Base-by-base conservation (phyloP, 2,797 vertebrate genomes). In the Protonibea diacanthus region DNA sequence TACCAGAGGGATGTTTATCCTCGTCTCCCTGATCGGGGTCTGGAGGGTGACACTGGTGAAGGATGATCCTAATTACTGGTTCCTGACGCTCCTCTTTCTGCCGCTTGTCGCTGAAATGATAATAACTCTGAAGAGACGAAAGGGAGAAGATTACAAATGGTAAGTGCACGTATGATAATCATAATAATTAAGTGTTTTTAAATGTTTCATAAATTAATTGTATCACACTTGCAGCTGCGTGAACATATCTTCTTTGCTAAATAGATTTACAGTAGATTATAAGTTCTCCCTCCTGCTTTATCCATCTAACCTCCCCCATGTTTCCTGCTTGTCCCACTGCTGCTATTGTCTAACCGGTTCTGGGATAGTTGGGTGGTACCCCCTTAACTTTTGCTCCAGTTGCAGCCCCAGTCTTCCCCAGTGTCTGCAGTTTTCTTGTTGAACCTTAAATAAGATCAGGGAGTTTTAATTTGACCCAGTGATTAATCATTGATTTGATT, bases 71-170 rank as follows among this genome's bases (percentile, higher is more conserved):
- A 79, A 40, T 10, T 99, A 95, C 92, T 99, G 97, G 97, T 79
- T 96, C 68, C 94, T 99, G 11, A 95, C 96, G 2, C 62, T 97
- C 58, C 95, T 98, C 69, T 96, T 96, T 68, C 86, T 98, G 29
- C 94, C 96, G 68, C 95, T 97, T 1, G 83, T 96, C 62, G 84
- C 95, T 89, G 98, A 99, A 89, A 96, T 97, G 69, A 94, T 95
- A 63, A 86, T 97, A 69, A 98, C 97, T 2, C 92, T 99, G 79
- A 96, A 91, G 91, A 94, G 94, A 61, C 95, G 96, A 76, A 95
- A 93, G 42, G 97, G 98, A 75, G 80, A 96, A 86, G 97, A 97
- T 87, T 97, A 97, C 94, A 98, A 97, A 95, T 98, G 98, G 98
- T 99, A 92, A 96, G 2, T 56, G 17, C 21, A 60, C 64, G 11